Conservation (phyloP, 2,888 invertebrate genomes). For the Agrilus mali region DNA sequence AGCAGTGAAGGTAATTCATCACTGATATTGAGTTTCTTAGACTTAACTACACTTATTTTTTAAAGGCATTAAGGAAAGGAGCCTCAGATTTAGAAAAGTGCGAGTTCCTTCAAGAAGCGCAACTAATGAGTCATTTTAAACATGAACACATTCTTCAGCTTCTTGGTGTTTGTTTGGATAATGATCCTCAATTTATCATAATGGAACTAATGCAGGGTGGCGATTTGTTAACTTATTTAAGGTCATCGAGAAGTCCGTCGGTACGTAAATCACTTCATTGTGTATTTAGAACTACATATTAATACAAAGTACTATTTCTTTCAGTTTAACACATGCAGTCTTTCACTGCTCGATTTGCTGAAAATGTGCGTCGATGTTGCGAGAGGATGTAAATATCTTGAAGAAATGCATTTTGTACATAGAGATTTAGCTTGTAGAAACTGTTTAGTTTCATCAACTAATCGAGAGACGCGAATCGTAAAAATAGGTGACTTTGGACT, state of each 20-base stretch:
- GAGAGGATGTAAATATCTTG: constrained; percentile 87
- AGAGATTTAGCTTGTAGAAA: constrained; percentile 93
- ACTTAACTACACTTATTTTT: constrained; percentile 3
- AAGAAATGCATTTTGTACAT: constrained; percentile 95
- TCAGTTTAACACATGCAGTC: constrained; percentile 47
- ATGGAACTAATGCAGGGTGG: constrained; percentile 98
- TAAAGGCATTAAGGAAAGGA: constrained; percentile 78
- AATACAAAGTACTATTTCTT: constrained; percentile 11
- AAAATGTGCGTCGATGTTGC: constrained; percentile 94
- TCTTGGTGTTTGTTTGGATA: constrained; percentile 88
- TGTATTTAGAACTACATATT: neutral
- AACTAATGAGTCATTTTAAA: constrained; percentile 93
- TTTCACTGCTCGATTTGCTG: constrained; percentile 74
- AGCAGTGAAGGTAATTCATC: constrained; percentile 67
- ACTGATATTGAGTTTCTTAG: neutral
- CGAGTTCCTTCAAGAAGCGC: constrained; percentile 93
- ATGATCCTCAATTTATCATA: constrained; percentile 85
- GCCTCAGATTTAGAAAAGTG: constrained; percentile 81
- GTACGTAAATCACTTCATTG: constrained; percentile 36
- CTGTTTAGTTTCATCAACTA: constrained; percentile 72
- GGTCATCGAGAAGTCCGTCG: constrained; percentile 64
- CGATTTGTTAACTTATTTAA: constrained; percentile 80
- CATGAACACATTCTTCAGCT: constrained; percentile 90
- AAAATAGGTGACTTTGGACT: constrained; percentile 96
- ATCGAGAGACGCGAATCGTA: constrained; percentile 63